These are phyloP conservation scores for Danio tinwini DNA, from an alignment of 2,797 vertebrate species.

Conservation along the genomic window DNA sequence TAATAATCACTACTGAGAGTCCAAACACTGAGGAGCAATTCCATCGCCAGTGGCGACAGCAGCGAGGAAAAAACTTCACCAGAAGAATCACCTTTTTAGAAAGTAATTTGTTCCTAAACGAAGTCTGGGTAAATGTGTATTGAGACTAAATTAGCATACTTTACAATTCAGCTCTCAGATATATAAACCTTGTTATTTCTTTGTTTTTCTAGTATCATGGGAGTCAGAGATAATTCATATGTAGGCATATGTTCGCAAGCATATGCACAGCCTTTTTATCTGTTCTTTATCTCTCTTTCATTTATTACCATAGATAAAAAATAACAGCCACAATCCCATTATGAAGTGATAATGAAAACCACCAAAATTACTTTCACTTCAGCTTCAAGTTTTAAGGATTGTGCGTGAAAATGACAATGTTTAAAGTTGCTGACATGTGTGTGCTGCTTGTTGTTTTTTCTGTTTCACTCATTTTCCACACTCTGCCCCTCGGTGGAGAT, in stretches of 20 bases:
- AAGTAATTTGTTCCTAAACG: background rate
- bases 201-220: background rate
- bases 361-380: background rate
- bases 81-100: too few species aligned
- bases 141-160: background rate
- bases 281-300: background rate
- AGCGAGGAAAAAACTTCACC: too few species aligned
- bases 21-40: too few species aligned
- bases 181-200: slow-evolving; percentile 8
- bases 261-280: slow-evolving; percentile 3
- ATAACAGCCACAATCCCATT: background rate
- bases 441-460: slow-evolving; percentile 15
- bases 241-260: background rate
- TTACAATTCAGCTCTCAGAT: slow-evolving; percentile 12
- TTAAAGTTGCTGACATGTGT: background rate
- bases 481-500: slow-evolving; percentile 39
- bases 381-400: slow-evolving; percentile 14
- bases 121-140: background rate
- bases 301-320: background rate
- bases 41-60: too few species aligned
- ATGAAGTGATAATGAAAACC: background rate
- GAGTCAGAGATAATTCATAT: background rate
- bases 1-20: too few species aligned
- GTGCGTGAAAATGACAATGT: background rate
- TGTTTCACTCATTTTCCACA: slow-evolving; percentile 19